These are phyloP conservation scores for Coptotermes formosanus DNA, from an alignment of 1,140 invertebrate species.

Conservation along the genomic window DNA sequence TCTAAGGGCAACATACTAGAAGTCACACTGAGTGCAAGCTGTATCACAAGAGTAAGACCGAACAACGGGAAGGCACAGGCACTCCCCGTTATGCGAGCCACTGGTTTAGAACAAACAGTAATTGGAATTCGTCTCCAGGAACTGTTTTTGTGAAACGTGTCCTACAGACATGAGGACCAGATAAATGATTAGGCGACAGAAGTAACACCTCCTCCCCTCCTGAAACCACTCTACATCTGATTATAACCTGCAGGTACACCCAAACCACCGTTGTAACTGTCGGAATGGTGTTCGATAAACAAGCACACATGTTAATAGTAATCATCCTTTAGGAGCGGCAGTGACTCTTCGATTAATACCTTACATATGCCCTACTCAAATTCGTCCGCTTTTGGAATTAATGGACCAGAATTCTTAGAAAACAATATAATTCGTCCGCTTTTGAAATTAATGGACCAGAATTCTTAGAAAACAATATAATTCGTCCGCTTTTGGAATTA, in stretches of 20 bases:
- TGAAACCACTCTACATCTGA: neutral
- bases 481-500: neutral
- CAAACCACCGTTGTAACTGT: neutral
- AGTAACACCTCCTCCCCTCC: too few relatives aligned
- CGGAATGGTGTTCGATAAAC: neutral
- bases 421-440: neutral
- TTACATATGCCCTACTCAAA: neutral
- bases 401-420: neutral
- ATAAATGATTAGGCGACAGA: too few relatives aligned
- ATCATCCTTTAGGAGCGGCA: neutral
- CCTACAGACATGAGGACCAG: too few relatives aligned
- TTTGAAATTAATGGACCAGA: neutral
- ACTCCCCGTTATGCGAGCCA: too few relatives aligned
- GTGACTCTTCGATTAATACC: neutral
- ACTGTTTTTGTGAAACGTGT: too few relatives aligned
- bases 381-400: neutral
- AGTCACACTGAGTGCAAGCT: too few relatives aligned
- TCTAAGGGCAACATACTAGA: too few relatives aligned
- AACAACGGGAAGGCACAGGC: too few relatives aligned
- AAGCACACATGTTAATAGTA: neutral
- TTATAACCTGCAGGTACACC: neutral
- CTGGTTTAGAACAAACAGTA: too few relatives aligned
- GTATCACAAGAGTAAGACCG: too few relatives aligned
- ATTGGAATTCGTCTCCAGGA: too few relatives aligned
- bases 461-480: neutral